Evolutionary conservation across 2,888 invertebrate species (phyloP), one percentile per base, ranked within the genome.

Genomic region (Parnassius mnemosyne): DNA sequence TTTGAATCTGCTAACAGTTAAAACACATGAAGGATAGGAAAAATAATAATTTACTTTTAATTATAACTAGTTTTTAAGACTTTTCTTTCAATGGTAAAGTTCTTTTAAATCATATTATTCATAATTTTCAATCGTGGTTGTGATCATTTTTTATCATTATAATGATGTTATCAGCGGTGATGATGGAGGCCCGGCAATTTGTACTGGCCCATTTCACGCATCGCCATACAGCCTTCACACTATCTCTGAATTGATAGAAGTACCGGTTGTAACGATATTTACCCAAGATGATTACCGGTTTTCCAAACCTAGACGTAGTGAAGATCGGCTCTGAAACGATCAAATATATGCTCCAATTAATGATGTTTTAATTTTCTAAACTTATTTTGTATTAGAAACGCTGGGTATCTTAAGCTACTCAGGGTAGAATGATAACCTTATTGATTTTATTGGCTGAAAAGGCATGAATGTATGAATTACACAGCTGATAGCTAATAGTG

Each of bases 161-260:
- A 42, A 77, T 63, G 12, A 65, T 62, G 9, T 74, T 68, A 2
- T 71, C 66, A 3, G 71, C 55, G 3, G 78, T 79, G 60, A 71
- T 69, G 47, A 78, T 57, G 3, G 76, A 72, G 0, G 74, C 79
- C 10, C 73, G 72, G 60, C 80, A 80, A n/a, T 65, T 68, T 10
- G 63, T 54, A 3, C 69, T 69, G 7, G 70, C 63, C 56, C 71
- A 65, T 46, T 72, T 74, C 68, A 73, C 60, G 58, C 79, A 80
- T 12, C 67, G 65, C 80, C 80, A 80, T 12, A 54, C 68, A 12
- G 72, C 25, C 20, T 73, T 70, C 3, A 47, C 52, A n/a, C 67
- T 57, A 16, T 69, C 68, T 12, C 12, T 16, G 3, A 13, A 10
- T 69, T 34, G 13, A 71, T 65, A 11, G 57, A 53, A 41, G 41